Base-by-base conservation (phyloP, 35 echinoderm and acorn worm genomes). In the Hemicentrotus pulcherrimus region DNA sequence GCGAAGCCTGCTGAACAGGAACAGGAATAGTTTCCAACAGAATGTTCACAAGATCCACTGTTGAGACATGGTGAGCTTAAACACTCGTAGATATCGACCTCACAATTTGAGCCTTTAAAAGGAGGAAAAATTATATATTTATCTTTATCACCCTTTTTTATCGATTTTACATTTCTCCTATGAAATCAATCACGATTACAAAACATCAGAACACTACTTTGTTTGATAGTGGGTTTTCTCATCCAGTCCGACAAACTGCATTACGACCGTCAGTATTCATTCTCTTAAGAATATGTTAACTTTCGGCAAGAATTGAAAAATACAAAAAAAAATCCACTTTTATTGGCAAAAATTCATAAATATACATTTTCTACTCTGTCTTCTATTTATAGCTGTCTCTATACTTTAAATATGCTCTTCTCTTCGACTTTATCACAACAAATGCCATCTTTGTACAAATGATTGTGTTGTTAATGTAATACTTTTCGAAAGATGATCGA, bases 11-110 rank as follows among this genome's bases (percentile, higher is more conserved):
- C 52, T 41, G 41, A 31, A 96, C 96, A 97, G 6, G 88, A 47
- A 86, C 96, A 97, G 7, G 91, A 32, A 61, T 96, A 98, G 88
- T 60, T 78, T 6, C 95, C 94, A 86, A 91, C 86, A 7, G 78
- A 32, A 85, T 98, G 96, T 32, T 55, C 22, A 48, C 97, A 98
- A 48, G 85, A 48, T 46, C 91, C 97, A 18, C 58, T 48, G 50
- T 98, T 95, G 52, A 78, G 50, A 94, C 97, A 98, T 58, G 97
- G 97, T 50, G 86, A 47, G 16, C 94, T 88, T 24, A 24, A 28
- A 45, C 97, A 98, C 50, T 96, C 96, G 35, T 98, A 48, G 16
- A 94, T 58, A 32, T 96, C 86, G 18, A 94, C 32, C 96, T 98
- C 96, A 94, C 97, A 98, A 24, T 33, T 95, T 88, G 55, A 32